Evolutionary conservation across 2,888 invertebrate genomes (phyloP).

Genomic region (Eupelmus urozonus): DNA sequence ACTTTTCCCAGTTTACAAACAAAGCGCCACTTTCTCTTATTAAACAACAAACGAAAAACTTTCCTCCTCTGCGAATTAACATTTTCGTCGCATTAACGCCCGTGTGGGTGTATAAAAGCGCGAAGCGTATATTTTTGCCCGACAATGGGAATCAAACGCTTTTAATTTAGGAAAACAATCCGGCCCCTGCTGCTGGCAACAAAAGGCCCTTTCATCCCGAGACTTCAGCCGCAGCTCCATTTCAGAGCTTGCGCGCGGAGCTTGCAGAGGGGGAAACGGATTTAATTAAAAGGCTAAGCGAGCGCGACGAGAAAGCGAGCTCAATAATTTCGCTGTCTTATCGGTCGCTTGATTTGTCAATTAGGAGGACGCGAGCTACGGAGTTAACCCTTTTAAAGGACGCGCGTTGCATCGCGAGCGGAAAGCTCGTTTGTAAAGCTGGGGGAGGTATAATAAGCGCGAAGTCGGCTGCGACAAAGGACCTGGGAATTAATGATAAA

Average conservation of each 20-base stretch:
- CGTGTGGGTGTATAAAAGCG: too few relatives aligned
- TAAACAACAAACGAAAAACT: too few relatives aligned
- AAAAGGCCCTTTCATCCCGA: not conserved
- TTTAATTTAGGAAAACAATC: too few relatives aligned
- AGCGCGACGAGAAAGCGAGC: not conserved
- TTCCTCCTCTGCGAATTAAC: too few relatives aligned
- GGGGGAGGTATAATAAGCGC: slow-evolving; percentile 10
- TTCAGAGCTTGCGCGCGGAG: too few relatives aligned
- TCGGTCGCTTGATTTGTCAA: slow-evolving; percentile 18
- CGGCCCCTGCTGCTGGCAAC: not conserved
- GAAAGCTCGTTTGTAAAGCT: not conserved
- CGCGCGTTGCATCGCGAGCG: not conserved
- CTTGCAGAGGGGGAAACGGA: not conserved
- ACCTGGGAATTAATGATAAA: slow-evolving; percentile 35
- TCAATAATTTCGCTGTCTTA: not conserved
- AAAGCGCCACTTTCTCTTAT: too few relatives aligned
- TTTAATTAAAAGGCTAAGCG: slow-evolving; percentile 9
- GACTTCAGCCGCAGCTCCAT: too few relatives aligned
- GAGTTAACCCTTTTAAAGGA: slow-evolving; percentile 24
- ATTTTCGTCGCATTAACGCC: too few relatives aligned
- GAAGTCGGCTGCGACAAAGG: not conserved
- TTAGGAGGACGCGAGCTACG: too few relatives aligned
- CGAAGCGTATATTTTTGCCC: too few relatives aligned
- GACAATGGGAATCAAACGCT: too few relatives aligned
- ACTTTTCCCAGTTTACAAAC: too few relatives aligned